Conservation (phyloP, 1,140 invertebrate species). For the Araneus ventricosus region DNA sequence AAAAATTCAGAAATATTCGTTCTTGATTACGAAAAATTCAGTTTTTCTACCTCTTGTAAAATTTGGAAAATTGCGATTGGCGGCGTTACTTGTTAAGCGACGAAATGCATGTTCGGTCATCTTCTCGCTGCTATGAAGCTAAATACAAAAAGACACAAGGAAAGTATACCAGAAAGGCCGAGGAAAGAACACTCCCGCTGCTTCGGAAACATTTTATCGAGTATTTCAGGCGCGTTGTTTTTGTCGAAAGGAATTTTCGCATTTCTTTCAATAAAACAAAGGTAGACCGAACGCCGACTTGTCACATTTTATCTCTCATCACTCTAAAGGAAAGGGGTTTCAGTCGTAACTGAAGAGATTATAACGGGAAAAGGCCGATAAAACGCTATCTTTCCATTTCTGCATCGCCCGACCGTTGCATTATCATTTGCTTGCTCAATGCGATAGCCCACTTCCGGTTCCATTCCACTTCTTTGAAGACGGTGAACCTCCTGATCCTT, state of each 20-base stretch:
- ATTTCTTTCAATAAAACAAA: neutral
- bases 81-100: too few species aligned
- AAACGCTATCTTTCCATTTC: constrained; percentile 25
- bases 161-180: too few species aligned
- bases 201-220: neutral
- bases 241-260: neutral
- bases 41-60: too few species aligned
- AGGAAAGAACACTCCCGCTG: too few species aligned
- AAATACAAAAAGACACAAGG: too few species aligned
- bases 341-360: constrained; percentile 5
- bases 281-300: neutral
- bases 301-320: constrained; percentile 21
- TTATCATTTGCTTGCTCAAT: constrained; percentile 32
- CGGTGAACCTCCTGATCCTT: constrained; percentile 4
- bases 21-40: too few species aligned
- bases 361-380: neutral
- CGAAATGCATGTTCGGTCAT: too few species aligned
- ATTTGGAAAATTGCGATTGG: too few species aligned
- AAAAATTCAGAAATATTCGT: too few species aligned
- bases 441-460: constrained; percentile 16
- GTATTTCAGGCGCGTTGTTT: neutral
- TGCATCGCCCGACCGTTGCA: constrained; percentile 1
- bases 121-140: too few species aligned
- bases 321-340: constrained; percentile 20
- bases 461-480: neutral